Evolutionary conservation across 2,113 vertebrate species (phyloP).

Genomic region (Syngnathus scovelli): DNA sequence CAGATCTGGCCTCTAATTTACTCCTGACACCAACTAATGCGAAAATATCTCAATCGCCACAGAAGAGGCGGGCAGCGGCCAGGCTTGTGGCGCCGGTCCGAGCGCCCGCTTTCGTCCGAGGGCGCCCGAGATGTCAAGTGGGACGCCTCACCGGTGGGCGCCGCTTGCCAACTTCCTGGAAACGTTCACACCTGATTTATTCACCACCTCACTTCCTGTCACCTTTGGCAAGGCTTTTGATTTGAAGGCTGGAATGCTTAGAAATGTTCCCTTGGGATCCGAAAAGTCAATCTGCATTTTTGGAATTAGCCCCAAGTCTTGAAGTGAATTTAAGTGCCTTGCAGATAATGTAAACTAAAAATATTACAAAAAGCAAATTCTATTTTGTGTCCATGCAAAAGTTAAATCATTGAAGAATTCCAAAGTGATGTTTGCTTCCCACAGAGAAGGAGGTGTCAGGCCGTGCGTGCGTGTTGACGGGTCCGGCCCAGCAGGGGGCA

Average conservation of each 20-base stretch:
- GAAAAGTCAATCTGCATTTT: neutral
- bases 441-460: constrained; percentile 22
- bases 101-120: neutral
- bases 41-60: constrained; percentile 83
- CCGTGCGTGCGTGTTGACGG: constrained; percentile 38
- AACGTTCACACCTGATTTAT: neutral
- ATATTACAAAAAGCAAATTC: neutral
- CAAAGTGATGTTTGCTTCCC: constrained; percentile 28
- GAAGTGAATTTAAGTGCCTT: too few species aligned
- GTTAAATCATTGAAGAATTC: constrained; percentile 18
- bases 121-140: neutral
- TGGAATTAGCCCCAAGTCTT: neutral
- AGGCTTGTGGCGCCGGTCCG: neutral
- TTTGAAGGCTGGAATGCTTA: neutral
- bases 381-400: constrained; percentile 1
- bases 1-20: constrained; percentile 94
- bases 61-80: constrained; percentile 41
- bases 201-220: neutral
- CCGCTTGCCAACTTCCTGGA: constrained; percentile 7
- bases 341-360: too few species aligned
- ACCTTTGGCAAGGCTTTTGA: neutral
- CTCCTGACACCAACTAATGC: constrained; percentile 89
- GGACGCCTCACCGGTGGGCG: neutral
- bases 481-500: constrained; percentile 65
- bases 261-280: neutral